Evolutionary conservation across 2,888 invertebrate species (phyloP), one percentile per base, ranked within the genome.

Genomic region (Apotomis betuletana): DNA sequence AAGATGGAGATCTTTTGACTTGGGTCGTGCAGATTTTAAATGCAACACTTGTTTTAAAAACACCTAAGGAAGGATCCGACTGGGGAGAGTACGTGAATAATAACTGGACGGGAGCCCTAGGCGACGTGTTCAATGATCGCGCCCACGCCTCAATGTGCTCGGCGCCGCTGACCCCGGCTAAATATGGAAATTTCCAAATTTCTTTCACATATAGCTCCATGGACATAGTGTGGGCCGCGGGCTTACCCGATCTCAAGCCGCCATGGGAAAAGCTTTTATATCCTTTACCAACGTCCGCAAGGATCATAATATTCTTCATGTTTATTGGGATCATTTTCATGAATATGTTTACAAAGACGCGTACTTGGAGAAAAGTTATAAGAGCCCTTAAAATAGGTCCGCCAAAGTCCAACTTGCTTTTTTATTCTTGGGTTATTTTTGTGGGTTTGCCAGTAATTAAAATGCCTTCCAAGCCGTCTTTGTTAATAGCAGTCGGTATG

Each of bases 21-120:
- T 76, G 87, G 2, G 75, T 85, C 4, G 80, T 81, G 3, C 74
- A 79, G 10, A 77, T 81, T 70, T 76, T 90, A 13, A 90, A 90
- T 57, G 89, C 87, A 3, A 82, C 85, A 0, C 77, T 89, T n/a
- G 65, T 76, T 12, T 75, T 89, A 5, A 80, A 73, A 70, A 79
- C 79, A 49, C 85, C 88, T 0, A 41, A 57, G 3, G 77, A 77
- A 4, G 82, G 80, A 3, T 67, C 70, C 5, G 81, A 81, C 58
- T 82, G 81, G 77, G 88, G 88, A 3, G 75, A 76, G 44, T 86
- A 77, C 68, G 72, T 75, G 70, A 77, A 85, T 74, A 80, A 81
- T 49, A 87, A 83, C 74, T 89, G 89, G 89, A 87, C 89, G n/a
- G 89, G 89, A 0, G 85, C 87, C 8, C 76, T 89, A 10, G 89